phyloP scores from a whole-genome alignment of 2,797 vertebrate species.

The Gymnopithys bicolor region DNA sequence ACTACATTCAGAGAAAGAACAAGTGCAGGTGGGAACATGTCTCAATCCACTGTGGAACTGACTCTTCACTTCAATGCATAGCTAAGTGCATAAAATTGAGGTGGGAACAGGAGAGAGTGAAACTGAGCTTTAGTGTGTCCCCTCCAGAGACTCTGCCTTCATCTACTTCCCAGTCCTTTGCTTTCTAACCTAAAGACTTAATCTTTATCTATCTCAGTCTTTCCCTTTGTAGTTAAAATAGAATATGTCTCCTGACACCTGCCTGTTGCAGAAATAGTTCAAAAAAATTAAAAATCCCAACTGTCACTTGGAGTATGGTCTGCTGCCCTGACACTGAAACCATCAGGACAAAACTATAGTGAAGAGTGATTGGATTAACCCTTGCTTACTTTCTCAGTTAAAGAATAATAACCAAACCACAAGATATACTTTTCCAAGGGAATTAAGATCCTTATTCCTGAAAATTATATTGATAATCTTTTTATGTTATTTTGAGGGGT shows the following conservation, averaged over 20 bases:
- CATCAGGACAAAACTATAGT: neutral
- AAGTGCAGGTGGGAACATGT: neutral
- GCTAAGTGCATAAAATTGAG: neutral
- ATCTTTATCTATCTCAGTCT: neutral
- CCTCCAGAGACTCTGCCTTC: neutral
- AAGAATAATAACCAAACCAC: neutral
- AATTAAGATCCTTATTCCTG: neutral
- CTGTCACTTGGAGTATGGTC: neutral
- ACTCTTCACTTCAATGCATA: neutral
- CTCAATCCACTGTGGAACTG: neutral
- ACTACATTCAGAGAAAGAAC: neutral
- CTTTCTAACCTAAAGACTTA: neutral
- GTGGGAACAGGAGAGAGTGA: neutral
- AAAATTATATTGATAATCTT: neutral
- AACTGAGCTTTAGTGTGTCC: neutral
- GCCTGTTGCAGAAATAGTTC: neutral
- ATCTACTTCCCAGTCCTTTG: neutral
- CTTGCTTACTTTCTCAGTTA: neutral
- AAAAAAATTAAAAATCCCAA: neutral
- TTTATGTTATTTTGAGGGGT: neutral
- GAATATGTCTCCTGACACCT: neutral
- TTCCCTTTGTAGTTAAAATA: neutral
- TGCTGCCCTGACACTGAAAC: neutral
- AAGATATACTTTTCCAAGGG: neutral
- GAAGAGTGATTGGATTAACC: neutral